Percentiles rank a stretch among this genome's conserved stretches.
These are phyloP conservation scores for Amphiprion clarkii DNA, from an alignment of 2,797 vertebrate genomes.

Conservation along the genomic window DNA sequence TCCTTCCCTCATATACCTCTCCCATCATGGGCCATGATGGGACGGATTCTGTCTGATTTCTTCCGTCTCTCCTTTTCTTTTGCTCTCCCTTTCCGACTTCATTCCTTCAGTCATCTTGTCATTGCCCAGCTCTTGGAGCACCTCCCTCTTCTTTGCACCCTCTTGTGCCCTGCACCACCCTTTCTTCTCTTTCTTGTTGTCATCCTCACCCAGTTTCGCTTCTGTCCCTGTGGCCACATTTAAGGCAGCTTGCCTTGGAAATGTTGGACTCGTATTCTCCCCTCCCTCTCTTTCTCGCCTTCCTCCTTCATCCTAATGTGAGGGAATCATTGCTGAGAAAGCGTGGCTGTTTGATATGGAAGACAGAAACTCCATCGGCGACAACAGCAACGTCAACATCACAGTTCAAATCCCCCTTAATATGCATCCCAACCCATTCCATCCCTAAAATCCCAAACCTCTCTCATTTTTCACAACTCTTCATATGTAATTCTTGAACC, in stretches of 20 bases:
- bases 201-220: conserved; percentile 21
- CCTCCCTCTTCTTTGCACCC: background rate
- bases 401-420: conserved; percentile 40
- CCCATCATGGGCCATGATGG: conserved; percentile 48
- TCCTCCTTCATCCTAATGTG: conserved; percentile 58
- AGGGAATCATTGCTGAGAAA: conserved; percentile 72
- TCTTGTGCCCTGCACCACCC: background rate
- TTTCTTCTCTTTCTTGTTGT: conserved; percentile 19
- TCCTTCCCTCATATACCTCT: conserved; percentile 38
- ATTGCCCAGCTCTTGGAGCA: conserved; percentile 25
- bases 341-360: conserved; percentile 82
- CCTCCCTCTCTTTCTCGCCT: conserved; percentile 18
- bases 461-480: conserved; percentile 39
- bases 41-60: conserved; percentile 32
- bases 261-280: conserved; percentile 21
- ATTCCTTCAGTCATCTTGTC: conserved; percentile 46
- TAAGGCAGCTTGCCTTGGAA: conserved; percentile 65
- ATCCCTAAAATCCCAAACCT: background rate
- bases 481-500: conserved; percentile 42
- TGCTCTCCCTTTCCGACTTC: conserved; percentile 23
- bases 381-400: conserved; percentile 67
- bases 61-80: conserved; percentile 17
- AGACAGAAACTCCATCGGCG: conserved; percentile 74
- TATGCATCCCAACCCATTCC: conserved; percentile 23
- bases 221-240: conserved; percentile 49